phyloP scores from a whole-genome alignment of 2,797 vertebrate genomes.

The Macrochelys suwanniensis region DNA sequence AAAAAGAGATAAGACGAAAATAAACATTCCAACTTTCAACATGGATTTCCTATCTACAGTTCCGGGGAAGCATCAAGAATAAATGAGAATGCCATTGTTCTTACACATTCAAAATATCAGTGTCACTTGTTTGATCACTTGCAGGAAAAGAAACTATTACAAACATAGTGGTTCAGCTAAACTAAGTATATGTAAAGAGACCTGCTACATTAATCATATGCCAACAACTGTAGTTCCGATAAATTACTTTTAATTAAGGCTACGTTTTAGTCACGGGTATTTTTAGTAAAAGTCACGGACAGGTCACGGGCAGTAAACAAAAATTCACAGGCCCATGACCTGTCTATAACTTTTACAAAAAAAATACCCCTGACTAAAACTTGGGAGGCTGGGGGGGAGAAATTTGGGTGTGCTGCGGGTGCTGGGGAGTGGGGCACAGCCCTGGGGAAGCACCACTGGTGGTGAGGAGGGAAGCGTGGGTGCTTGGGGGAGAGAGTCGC shows the following conservation, averaged over 20 bases:
- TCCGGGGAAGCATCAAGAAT: neutral
- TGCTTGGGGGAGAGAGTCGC: too few species aligned
- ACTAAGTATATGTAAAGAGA: neutral
- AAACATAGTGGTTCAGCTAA: neutral
- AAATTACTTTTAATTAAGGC: neutral
- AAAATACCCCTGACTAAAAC: too few species aligned
- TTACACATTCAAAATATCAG: neutral
- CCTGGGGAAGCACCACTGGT: too few species aligned
- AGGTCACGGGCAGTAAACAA: too few species aligned
- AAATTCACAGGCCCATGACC: too few species aligned
- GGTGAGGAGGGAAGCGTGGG: too few species aligned
- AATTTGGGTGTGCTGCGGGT: too few species aligned
- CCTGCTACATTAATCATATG: neutral
- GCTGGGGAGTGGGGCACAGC: too few species aligned
- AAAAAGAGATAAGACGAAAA: neutral
- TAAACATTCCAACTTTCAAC: neutral
- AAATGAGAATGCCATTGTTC: neutral
- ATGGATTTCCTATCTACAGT: neutral
- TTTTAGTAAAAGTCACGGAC: too few species aligned
- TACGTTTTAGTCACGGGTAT: too few species aligned
- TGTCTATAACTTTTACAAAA: too few species aligned
- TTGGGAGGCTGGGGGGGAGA: too few species aligned
- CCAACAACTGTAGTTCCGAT: neutral
- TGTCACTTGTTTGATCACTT: neutral
- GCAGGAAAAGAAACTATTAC: neutral